Evolutionary conservation across 2,888 invertebrate genomes (phyloP), one percentile per base, ranked within the genome.

Genomic region (Lycophotia porphyrea): DNA sequence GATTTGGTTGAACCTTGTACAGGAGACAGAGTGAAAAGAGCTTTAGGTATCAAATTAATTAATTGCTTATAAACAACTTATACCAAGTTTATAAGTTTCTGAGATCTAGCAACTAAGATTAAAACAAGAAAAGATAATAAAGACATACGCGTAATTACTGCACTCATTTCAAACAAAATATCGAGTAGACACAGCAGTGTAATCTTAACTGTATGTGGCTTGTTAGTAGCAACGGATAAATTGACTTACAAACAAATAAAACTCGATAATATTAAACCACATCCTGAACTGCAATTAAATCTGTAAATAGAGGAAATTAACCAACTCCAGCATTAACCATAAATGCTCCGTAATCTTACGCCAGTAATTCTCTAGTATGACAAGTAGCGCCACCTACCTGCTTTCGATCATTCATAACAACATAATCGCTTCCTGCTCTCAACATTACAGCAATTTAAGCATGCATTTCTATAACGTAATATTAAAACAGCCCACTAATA

Each of bases 351-450:
- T 73, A 84, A 84, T 84, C 61, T 63, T 71, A 61, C 63, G 65
- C 27, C 44, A 69, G 65, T 77, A 77, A 77, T 74, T 83, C 55
- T 81, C 73, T 84, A 24, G 71, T 84, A 69, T 52, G 77, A 81
- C 85, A 77, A 84, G 75, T 84, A 61, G 85, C 85, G 82, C 71
- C 52, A 71, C 60, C 60, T 64, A 72, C 71, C 31, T 47, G 58
- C 49, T 66, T 70, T 60, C 70, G 47, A 69, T 80, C 72, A 82
- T 74, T 84, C 73, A 73, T 81, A 87, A 85, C 66, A 69, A 84
- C 75, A 66, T 87, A 85, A 86, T 85, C 47, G 39, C 65, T 86
- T 87, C 88, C 88, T 80, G 65, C 74, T 79, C 72, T 80, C 65
- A 74, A 77, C 64, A 58, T 63, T 72, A 52, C n/a, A 71, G 75